A percentile compares a stretch with the other conserved stretches of the same genome.
Evolutionary conservation across 2,113 vertebrate species (phyloP).

Genomic region (Amblyopsis rosae): DNA sequence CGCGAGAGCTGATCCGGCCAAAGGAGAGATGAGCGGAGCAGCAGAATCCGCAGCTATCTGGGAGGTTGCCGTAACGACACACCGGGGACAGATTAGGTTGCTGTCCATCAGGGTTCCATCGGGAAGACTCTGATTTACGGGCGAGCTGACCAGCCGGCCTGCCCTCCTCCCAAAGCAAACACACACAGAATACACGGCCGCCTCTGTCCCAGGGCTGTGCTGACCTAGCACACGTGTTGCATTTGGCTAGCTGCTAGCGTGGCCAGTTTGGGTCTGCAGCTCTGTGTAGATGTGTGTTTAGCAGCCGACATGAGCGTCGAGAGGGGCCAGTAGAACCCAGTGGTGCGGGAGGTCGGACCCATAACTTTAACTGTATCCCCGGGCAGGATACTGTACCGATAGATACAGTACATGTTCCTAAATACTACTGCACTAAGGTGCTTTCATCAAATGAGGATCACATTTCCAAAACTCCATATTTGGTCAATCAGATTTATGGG

Average conservation of each 20-base stretch:
- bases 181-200: conserved; percentile 63
- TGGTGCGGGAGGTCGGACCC: too few species aligned
- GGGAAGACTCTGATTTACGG: conserved; percentile 80
- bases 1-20: conserved; percentile 2
- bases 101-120: conserved; percentile 78
- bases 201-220: conserved; percentile 63
- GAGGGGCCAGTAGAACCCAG: neutral
- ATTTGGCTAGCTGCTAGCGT: conserved; percentile 36
- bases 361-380: too few species aligned
- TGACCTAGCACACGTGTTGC: conserved; percentile 56
- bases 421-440: too few species aligned
- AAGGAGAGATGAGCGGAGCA: conserved; percentile 73
- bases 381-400: too few species aligned
- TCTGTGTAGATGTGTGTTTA: conserved; percentile 10
- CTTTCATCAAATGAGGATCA: too few species aligned
- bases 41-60: conserved; percentile 77
- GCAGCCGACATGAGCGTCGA: neutral
- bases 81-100: conserved; percentile 79
- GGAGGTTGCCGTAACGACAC: conserved; percentile 79
- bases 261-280: conserved; percentile 29
- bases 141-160: conserved; percentile 67
- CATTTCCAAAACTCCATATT: too few species aligned
- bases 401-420: too few species aligned
- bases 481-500: too few species aligned
- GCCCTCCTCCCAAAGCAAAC: conserved; percentile 77